Percentiles rank a stretch among this genome's conserved stretches.
These are phyloP conservation scores for Hippocampus abdominalis DNA, from an alignment of 2,113 vertebrate genomes.

Conservation along the genomic window DNA sequence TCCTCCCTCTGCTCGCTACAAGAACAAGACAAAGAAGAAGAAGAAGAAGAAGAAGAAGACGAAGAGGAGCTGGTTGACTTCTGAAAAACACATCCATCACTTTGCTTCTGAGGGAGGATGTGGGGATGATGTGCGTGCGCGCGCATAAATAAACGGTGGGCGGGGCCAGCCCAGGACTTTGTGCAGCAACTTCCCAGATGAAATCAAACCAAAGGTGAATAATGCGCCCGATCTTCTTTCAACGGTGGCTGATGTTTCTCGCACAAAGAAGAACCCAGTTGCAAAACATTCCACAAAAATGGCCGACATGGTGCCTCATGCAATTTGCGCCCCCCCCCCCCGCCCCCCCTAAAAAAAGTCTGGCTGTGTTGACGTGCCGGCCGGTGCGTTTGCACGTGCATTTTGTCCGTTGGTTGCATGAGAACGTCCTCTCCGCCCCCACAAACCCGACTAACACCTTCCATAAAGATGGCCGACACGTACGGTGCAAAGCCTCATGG, in stretches of 20 bases:
- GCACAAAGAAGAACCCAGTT: neutral
- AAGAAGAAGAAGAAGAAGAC: conserved; percentile 39
- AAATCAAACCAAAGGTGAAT: conserved; percentile 33
- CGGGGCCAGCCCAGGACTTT: conserved; percentile 22
- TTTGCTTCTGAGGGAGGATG: conserved; percentile 35
- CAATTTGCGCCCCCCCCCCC: too few species aligned
- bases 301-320: conserved; percentile 20
- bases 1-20: conserved; percentile 48
- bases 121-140: neutral
- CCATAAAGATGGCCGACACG: neutral
- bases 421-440: too few species aligned
- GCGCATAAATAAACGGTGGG: conserved; percentile 27
- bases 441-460: conserved; percentile 21
- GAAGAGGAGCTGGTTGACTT: conserved; percentile 39
- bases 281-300: conserved; percentile 34
- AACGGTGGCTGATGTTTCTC: neutral
- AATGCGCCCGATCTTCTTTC: conserved; percentile 42
- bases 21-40: conserved; percentile 19
- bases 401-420: too few species aligned
- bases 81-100: conserved; percentile 66
- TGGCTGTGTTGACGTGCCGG: too few species aligned
- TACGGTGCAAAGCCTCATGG: neutral
- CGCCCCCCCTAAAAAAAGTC: too few species aligned
- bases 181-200: conserved; percentile 23
- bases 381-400: too few species aligned